A percentile compares a stretch with the other conserved stretches of the same genome.
Conservation (phyloP, 2,888 invertebrate genomes). For the Drosophila recens region DNA sequence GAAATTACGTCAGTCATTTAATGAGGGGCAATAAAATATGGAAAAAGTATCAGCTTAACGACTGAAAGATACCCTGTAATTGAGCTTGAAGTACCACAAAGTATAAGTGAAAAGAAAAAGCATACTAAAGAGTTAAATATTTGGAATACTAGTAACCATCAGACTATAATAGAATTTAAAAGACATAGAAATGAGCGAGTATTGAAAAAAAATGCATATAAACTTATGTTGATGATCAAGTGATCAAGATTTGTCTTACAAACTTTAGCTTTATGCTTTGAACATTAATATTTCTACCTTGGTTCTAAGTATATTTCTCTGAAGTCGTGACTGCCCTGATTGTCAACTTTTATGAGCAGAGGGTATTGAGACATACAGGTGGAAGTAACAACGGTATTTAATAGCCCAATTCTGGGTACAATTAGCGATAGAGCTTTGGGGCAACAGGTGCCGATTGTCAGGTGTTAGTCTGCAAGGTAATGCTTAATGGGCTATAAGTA, state of each 20-base stretch:
- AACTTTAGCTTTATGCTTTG: too few relatives aligned
- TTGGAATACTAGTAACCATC: neutral
- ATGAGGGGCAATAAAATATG: neutral
- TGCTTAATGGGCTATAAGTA: conserved; percentile 12
- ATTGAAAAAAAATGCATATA: too few relatives aligned
- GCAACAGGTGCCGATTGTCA: conserved; percentile 15
- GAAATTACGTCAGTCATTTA: conserved; percentile 6
- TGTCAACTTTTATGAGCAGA: neutral
- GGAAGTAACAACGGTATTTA: conserved; percentile 11
- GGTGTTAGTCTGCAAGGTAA: conserved; percentile 36
- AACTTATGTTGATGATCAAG: too few relatives aligned
- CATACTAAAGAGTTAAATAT: neutral
- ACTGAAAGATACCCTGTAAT: neutral
- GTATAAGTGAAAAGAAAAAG: neutral
- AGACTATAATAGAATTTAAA: neutral
- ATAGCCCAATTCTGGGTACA: conserved; percentile 25
- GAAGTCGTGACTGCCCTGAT: neutral
- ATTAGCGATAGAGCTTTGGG: conserved; percentile 28
- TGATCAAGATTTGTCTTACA: too few relatives aligned
- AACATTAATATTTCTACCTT: too few relatives aligned
- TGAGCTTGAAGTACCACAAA: too few relatives aligned
- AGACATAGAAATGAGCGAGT: neutral
- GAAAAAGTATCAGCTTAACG: too few relatives aligned
- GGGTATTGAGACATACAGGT: conserved; percentile 13
- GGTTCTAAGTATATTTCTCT: too few relatives aligned